phyloP scores from a whole-genome alignment of 2,888 invertebrate genomes.

The Pyrrhosoma nymphula region DNA sequence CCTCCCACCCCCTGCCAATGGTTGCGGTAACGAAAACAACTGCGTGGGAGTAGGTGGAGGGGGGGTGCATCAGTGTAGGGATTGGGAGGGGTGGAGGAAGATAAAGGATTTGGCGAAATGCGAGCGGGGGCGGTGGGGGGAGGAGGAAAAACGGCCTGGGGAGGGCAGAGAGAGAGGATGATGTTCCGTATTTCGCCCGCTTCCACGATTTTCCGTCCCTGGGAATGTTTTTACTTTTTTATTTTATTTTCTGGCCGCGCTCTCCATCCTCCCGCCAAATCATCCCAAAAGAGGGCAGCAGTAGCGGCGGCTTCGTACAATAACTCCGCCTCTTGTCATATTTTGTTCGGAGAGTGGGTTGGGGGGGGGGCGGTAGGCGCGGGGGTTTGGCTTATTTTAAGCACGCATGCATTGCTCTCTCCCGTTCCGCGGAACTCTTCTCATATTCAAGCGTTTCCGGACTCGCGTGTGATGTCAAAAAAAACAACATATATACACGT shows the following conservation, averaged over 20 bases:
- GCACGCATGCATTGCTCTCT: neutral
- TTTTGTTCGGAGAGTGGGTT: constrained; percentile 11
- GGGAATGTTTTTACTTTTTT: neutral
- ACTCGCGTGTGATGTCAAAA: constrained; percentile 56
- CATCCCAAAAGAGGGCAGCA: neutral
- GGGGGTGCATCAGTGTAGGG: neutral
- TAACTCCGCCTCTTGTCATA: constrained; percentile 66
- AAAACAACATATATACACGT: neutral
- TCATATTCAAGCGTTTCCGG: constrained; percentile 63
- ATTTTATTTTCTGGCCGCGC: no score
- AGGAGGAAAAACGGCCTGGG: neutral
- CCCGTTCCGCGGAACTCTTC: constrained; percentile 52
- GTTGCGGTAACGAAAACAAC: neutral
- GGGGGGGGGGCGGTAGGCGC: no score
- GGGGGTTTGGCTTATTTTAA: constrained; percentile 40
- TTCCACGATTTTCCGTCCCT: neutral
- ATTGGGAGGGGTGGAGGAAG: no score
- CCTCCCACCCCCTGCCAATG: no score
- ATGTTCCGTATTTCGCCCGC: neutral
- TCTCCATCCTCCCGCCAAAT: neutral
- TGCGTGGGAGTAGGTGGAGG: neutral
- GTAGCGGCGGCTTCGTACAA: neutral
- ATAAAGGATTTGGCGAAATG: neutral
- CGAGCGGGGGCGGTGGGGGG: neutral
- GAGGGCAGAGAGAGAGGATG: neutral